phyloP scores from a whole-genome alignment of 2,888 invertebrate genomes.

The Hypsopygia costalis region DNA sequence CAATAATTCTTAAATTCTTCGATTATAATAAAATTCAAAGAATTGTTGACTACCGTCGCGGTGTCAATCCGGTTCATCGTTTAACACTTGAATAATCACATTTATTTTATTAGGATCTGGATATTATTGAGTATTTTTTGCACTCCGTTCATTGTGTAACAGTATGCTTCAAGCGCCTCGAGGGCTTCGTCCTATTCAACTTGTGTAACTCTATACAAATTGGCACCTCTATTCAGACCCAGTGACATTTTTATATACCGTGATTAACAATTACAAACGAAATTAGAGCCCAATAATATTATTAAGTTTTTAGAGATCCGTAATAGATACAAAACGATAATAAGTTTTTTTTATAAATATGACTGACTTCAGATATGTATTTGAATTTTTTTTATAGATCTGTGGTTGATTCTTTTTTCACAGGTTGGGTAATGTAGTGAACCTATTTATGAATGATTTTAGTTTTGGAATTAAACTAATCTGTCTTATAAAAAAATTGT shows the following conservation, averaged over 20 bases:
- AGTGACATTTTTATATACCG: conserved; percentile 75
- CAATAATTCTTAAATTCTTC: conserved; percentile 9
- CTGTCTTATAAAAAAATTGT: too few relatives aligned
- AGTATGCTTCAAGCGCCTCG: conserved; percentile 45
- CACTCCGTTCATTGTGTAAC: conserved; percentile 51
- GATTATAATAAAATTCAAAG: conserved; percentile 10
- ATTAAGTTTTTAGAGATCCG: conserved; percentile 49
- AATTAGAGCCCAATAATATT: conserved; percentile 81
- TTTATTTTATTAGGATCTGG: conserved; percentile 44
- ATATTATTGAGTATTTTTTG: conserved; percentile 45
- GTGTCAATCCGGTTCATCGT: conserved; percentile 32
- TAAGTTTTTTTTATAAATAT: too few relatives aligned
- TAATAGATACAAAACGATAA: too few relatives aligned
- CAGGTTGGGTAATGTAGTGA: too few relatives aligned
- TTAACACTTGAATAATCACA: conserved; percentile 51
- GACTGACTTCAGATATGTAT: too few relatives aligned
- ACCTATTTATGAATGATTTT: too few relatives aligned
- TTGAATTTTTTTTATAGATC: too few relatives aligned
- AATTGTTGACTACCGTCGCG: conserved; percentile 9
- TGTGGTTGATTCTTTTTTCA: too few relatives aligned
- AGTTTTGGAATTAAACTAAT: too few relatives aligned
- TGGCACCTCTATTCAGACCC: conserved; percentile 65
- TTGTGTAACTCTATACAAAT: conserved; percentile 67
- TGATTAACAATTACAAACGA: conserved; percentile 76
- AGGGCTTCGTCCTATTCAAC: conserved; percentile 47